These are phyloP conservation scores for Rutpela maculata DNA, from an alignment of 2,888 invertebrate species.

Conservation along the genomic window DNA sequence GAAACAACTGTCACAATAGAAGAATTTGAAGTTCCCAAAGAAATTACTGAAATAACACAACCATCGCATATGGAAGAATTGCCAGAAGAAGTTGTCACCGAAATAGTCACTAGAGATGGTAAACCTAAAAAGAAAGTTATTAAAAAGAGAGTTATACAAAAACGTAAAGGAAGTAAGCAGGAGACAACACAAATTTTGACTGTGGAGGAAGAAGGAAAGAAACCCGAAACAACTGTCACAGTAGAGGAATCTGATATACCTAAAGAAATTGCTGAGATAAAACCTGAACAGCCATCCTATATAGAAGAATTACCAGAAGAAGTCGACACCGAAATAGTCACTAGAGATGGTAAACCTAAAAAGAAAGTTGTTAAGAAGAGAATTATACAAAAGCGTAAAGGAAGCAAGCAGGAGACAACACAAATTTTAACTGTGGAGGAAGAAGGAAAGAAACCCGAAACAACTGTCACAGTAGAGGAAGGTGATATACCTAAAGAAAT, in stretches of 20 bases:
- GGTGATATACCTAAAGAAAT: slow-evolving; percentile 63
- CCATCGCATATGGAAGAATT: slow-evolving; percentile 58
- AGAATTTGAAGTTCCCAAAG: slow-evolving; percentile 62
- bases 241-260: slow-evolving; percentile 64
- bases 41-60: slow-evolving; percentile 37
- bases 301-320: slow-evolving; percentile 68
- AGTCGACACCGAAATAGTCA: slow-evolving; percentile 64
- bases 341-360: slow-evolving; percentile 69
- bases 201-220: slow-evolving; percentile 63
- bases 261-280: slow-evolving; percentile 65
- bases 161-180: slow-evolving; percentile 69
- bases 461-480: slow-evolving; percentile 67
- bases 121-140: slow-evolving; percentile 62
- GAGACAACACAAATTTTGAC: slow-evolving; percentile 69
- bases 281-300: slow-evolving; percentile 55
- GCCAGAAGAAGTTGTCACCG: slow-evolving; percentile 62
- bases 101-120: slow-evolving; percentile 70
- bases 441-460: slow-evolving; percentile 58
- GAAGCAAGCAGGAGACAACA: slow-evolving; percentile 68
- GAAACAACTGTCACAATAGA: slow-evolving; percentile 68
- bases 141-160: slow-evolving; percentile 73
- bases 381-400: slow-evolving; percentile 74
- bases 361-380: slow-evolving; percentile 65
- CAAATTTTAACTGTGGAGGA: slow-evolving; percentile 68
- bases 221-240: slow-evolving; percentile 63